Evolutionary conservation across 2,113 vertebrate species (phyloP), one percentile per base, ranked within the genome.

Genomic region (Albula glossodonta): DNA sequence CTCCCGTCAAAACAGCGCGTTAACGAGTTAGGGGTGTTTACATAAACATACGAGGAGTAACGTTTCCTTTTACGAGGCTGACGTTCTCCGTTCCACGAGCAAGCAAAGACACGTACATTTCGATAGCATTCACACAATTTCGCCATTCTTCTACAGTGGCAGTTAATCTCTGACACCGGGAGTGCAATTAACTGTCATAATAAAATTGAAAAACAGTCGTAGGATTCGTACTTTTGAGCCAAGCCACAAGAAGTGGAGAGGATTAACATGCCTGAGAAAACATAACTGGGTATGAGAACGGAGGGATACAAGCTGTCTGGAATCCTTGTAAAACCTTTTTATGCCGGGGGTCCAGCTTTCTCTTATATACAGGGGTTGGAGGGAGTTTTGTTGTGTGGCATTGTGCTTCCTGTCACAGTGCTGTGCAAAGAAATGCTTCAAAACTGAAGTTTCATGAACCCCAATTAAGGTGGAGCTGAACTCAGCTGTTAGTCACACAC

Each of bases 71-170:
- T 70, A 41, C 83, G 85, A 74, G 87, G 86, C 81, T 88, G 81
- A 83, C 84, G 85, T 90, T 88, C 81, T 70, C 90, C 70, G 88
- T 88, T 90, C 88, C 89, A 88, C 88, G 88, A 82, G 81, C 93
- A 90, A 86, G 94, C 90, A 85, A 80, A 83, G 92, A 90, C 94
- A 88, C 57, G 91, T 89, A 89, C 80, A 51, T 49, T 41, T 88
- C 78, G 74, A 78, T 82, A 86, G 63, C 77, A 82, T 87, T 88
- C 79, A 53, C 88, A 84, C 84, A 74, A 25, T 74, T 81, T 78
- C 83, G 60, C 66, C 51, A 63, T 57, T 56, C 78, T 84, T 86
- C 82, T 78, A 51, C 86, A 88, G 57, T 82, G 88, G 82, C 89
- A 84, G 87, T 91, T 93, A 86, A 91, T 91, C 89, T 87, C 84